These are phyloP conservation scores for Agonopterix subpropinquella DNA, from an alignment of 2,888 invertebrate species.

Conservation along the genomic window DNA sequence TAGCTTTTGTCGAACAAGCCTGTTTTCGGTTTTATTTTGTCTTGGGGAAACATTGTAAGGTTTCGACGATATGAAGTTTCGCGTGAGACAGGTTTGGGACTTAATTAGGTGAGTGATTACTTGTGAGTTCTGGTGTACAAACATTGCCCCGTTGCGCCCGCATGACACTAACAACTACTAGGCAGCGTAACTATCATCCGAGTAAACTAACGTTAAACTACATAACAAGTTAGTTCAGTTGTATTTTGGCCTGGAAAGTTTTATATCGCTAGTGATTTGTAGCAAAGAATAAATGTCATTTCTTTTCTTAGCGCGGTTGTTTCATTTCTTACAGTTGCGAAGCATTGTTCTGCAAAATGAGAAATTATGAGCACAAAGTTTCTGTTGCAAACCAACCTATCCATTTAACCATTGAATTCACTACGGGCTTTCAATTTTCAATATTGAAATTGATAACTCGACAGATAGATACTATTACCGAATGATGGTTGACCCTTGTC, in stretches of 20 bases:
- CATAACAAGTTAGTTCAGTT: too few species aligned
- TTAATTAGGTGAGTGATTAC: background rate
- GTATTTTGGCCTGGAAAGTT: too few species aligned
- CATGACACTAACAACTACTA: background rate
- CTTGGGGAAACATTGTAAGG: too few species aligned
- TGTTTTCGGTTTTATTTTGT: background rate
- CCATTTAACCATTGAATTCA: background rate
- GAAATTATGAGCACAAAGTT: background rate
- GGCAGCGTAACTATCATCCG: background rate
- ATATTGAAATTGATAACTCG: constrained; percentile 1
- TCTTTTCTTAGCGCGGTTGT: constrained; percentile 5
- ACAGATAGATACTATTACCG: constrained; percentile 5
- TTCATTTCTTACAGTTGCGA: background rate
- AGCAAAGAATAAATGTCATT: constrained; percentile 10
- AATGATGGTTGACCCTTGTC: constrained; percentile 39
- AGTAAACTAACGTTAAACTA: too few species aligned
- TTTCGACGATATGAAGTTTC: too few species aligned
- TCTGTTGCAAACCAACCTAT: background rate
- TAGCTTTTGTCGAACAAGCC: constrained; percentile 2
- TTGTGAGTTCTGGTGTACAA: background rate
- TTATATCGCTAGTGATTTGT: constrained; percentile 8
- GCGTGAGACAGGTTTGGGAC: too few species aligned
- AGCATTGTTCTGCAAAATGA: constrained; percentile 5
- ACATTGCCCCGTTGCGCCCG: constrained; percentile 1
- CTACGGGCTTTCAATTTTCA: constrained; percentile 1